Percentiles rank a stretch among this genome's conserved stretches.
phyloP scores from a whole-genome alignment of 2,113 vertebrate species.

The Aythya baeri region DNA sequence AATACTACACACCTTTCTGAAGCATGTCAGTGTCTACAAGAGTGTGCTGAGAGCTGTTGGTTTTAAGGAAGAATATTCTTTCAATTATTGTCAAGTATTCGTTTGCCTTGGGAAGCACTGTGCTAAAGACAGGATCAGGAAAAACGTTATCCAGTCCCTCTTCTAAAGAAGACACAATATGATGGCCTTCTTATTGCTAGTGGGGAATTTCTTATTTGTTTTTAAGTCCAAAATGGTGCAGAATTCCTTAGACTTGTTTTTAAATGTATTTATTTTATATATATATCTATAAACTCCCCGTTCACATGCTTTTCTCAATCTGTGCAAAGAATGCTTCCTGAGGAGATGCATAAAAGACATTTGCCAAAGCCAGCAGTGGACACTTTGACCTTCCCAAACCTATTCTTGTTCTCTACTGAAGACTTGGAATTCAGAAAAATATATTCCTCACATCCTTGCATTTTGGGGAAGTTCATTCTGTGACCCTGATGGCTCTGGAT shows the following conservation, averaged over 20 bases:
- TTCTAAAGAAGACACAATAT: neutral
- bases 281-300: neutral
- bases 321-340: neutral
- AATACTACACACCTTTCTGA: neutral
- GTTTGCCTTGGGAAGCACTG: neutral
- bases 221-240: neutral
- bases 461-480: neutral
- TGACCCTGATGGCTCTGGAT: neutral
- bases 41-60: neutral
- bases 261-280: neutral
- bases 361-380: neutral
- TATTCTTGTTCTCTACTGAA: neutral
- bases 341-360: neutral
- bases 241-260: neutral
- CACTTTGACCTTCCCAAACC: neutral
- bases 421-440: neutral
- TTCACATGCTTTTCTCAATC: neutral
- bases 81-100: neutral
- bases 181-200: neutral
- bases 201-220: neutral
- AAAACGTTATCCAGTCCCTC: neutral
- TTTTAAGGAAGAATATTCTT: neutral
- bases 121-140: neutral
- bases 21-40: neutral
- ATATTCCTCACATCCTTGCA: rapidly evolving